Evolutionary conservation across 2,113 vertebrate genomes (phyloP).

Genomic region (Paradoxurus hermaphroditus): DNA sequence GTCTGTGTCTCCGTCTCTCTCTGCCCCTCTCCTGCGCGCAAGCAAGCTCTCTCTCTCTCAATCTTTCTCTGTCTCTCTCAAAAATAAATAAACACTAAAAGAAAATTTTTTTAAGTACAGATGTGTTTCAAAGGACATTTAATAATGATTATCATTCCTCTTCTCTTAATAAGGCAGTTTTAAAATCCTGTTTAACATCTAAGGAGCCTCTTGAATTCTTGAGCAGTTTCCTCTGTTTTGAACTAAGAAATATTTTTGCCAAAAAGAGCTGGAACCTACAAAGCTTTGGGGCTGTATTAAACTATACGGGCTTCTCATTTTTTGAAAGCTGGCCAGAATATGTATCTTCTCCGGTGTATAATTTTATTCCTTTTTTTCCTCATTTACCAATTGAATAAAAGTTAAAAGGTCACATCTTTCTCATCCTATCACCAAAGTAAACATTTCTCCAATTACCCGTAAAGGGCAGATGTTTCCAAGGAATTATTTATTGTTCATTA

Average conservation of each 20-base stretch:
- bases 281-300: constrained; percentile 38
- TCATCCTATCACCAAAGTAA: constrained; percentile 62
- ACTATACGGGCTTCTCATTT: not conserved
- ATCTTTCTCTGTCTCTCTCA: too few relatives aligned
- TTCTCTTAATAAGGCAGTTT: constrained; percentile 60
- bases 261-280: constrained; percentile 26
- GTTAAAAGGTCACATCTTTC: constrained; percentile 68
- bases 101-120: not conserved
- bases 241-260: constrained; percentile 51
- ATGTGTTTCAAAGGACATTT: constrained; percentile 54
- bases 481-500: constrained; percentile 69
- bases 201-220: constrained; percentile 50
- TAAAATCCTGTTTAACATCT: constrained; percentile 60
- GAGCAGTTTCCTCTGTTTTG: constrained; percentile 63
- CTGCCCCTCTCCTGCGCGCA: too few relatives aligned
- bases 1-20: too few relatives aligned
- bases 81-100: too few relatives aligned
- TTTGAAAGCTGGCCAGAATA: constrained; percentile 63
- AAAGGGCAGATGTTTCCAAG: constrained; percentile 66
- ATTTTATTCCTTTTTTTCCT: not conserved
- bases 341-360: constrained; percentile 51
- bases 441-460: constrained; percentile 67
- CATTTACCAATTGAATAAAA: constrained; percentile 59
- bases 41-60: too few relatives aligned
- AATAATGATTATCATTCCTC: constrained; percentile 48